These are phyloP conservation scores for Heterotis niloticus DNA, from an alignment of 2,113 vertebrate genomes.

Conservation along the genomic window DNA sequence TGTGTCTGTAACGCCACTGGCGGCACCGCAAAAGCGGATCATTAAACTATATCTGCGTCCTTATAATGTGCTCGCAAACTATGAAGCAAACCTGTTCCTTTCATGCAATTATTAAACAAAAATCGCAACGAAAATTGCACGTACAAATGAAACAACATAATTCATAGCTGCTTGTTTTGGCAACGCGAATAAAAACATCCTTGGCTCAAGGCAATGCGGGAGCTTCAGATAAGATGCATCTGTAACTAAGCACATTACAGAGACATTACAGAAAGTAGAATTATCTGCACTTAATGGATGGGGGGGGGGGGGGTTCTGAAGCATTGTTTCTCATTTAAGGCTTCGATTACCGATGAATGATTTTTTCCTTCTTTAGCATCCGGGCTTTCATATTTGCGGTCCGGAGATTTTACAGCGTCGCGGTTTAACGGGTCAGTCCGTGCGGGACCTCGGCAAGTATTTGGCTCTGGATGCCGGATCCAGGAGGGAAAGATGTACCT, in stretches of 20 bases:
- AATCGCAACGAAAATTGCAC: too few species aligned
- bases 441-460: not conserved
- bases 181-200: constrained; percentile 30
- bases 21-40: too few species aligned
- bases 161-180: constrained; percentile 20
- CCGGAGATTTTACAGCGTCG: constrained; percentile 54
- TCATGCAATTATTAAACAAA: too few species aligned
- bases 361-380: constrained; percentile 30
- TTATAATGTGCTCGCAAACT: too few species aligned
- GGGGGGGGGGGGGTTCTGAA: constrained; percentile 1
- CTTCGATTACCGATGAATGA: not conserved
- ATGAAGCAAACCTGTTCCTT: too few species aligned
- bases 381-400: constrained; percentile 49
- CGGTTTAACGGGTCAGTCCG: too few species aligned
- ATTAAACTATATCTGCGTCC: too few species aligned
- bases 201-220: constrained; percentile 18
- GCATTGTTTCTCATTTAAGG: constrained; percentile 9
- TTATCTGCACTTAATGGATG: not conserved
- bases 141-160: too few species aligned
- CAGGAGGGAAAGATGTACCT: constrained; percentile 46
- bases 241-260: constrained; percentile 16
- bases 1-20: too few species aligned
- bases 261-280: not conserved
- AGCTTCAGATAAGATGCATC: constrained; percentile 26
- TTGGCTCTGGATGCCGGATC: constrained; percentile 43